Base-by-base conservation (phyloP, 2,113 vertebrate species). In the Ictalurus furcatus region DNA sequence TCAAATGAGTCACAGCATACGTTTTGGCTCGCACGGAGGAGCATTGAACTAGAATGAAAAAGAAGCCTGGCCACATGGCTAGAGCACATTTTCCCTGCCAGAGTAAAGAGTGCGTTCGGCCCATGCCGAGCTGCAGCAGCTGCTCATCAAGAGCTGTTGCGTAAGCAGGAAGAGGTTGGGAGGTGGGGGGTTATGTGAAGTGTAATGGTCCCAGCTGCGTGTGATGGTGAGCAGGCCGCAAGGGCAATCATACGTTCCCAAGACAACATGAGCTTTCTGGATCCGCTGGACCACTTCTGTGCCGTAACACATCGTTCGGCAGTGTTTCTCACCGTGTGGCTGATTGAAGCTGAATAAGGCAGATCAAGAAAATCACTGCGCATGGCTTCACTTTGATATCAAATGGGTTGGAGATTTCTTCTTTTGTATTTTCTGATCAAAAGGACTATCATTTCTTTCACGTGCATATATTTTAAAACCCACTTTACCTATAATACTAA, bases 1-100 rank as follows among this genome's bases (percentile, higher is more conserved):
- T 94, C 93, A 93, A 90, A 94, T 90, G 92, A 94, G 93, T 90
- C 87, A 88, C 92, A 85, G 93, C 85, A 5, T 87, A 63, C 67
- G 87, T 91, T 86, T 90, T 90, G 90, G 92, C 90, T 34, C 85
- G 56, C 54, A 56, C 40, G 2, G 84, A 63, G 52, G 90, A 92
- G 81, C 69, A 84, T 59, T 89, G 40, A 89, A 89, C 65, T 82
- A 52, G 74, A 82, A 74, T 30, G 37, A 87, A 85, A 74, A 82
- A 81, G 30, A 69, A 85, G 21, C 59, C 74, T 13, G 48, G 48
- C 71, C 78, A 81, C 87, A 85, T 82, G 87, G 87, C 63, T 85
- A 17, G 83, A 83, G 73, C 86, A 48, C 82, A 85, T 90, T 85
- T 61, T 71, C 48, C 73, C 65, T 54, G 85, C 89, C 86, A 78